phyloP scores from a whole-genome alignment of 2,797 vertebrate genomes.

The Oceanodroma leucorhoa region DNA sequence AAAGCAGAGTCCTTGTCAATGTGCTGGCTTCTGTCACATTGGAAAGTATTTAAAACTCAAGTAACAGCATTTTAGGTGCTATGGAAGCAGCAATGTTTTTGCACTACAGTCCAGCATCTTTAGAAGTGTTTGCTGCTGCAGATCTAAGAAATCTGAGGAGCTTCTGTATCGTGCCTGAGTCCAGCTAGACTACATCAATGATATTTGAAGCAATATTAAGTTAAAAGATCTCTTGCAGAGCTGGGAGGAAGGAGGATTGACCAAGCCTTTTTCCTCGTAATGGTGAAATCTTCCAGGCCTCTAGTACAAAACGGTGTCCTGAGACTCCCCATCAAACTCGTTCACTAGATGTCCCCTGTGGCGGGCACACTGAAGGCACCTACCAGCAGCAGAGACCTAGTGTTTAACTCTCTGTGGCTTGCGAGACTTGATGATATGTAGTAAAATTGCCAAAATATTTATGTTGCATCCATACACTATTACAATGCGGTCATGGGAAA shows the following conservation, averaged over 20 bases:
- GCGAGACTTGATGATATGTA: too few relatives aligned
- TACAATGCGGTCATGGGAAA: neutral
- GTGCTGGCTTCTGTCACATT: neutral
- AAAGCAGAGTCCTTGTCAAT: too few relatives aligned
- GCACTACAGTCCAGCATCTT: neutral
- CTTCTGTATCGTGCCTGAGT: neutral
- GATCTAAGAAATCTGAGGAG: neutral
- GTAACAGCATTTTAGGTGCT: neutral
- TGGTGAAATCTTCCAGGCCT: neutral
- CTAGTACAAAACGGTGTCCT: neutral
- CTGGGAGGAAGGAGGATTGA: neutral
- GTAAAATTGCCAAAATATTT: neutral
- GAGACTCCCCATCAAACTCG: neutral
- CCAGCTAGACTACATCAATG: neutral
- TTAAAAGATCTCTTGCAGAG: neutral
- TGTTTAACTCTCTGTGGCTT: neutral
- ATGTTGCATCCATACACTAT: neutral
- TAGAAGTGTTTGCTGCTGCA: neutral
- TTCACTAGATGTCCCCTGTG: neutral
- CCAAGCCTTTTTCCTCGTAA: neutral
- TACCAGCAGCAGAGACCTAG: neutral
- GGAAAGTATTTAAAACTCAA: neutral
- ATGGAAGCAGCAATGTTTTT: neutral
- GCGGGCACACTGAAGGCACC: neutral
- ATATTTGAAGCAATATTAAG: too few relatives aligned